A percentile compares a stretch with the other conserved stretches of the same genome.
phyloP scores from a whole-genome alignment of 2,113 vertebrate genomes.

The Colossoma macropomum region DNA sequence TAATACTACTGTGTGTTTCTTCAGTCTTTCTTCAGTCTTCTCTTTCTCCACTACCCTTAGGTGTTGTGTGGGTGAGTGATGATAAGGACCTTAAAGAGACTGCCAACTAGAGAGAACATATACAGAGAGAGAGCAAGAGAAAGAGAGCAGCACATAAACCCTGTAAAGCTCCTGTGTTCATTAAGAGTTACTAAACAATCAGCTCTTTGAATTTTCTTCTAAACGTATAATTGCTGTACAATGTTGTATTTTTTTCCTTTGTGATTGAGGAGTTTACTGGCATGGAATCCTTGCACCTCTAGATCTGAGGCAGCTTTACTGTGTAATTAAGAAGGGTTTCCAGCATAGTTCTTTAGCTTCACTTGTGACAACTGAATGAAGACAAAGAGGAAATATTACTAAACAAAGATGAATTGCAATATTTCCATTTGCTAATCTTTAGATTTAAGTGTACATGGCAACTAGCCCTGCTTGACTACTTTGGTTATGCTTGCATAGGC shows the following conservation, averaged over 20 bases:
- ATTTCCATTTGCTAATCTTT: too few relatives aligned
- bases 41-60: conserved; percentile 20
- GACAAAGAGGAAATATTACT: too few relatives aligned
- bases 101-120: neutral
- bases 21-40: neutral
- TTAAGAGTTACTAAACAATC: conserved; percentile 47
- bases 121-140: conserved; percentile 25
- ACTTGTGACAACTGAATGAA: too few relatives aligned
- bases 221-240: conserved; percentile 7
- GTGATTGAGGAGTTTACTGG: conserved; percentile 7
- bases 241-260: neutral
- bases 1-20: neutral
- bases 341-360: too few relatives aligned
- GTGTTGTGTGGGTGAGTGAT: conserved; percentile 46
- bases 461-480: too few relatives aligned
- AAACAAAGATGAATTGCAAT: too few relatives aligned
- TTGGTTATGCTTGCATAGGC: too few relatives aligned
- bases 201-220: conserved; percentile 17
- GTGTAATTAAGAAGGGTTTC: neutral
- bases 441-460: too few relatives aligned
- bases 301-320: neutral
- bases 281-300: conserved; percentile 13
- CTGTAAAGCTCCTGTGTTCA: conserved; percentile 38
- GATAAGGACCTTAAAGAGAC: conserved; percentile 38
- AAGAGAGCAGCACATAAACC: conserved; percentile 24